Percentiles rank a stretch among this genome's conserved stretches.
Evolutionary conservation across 2,888 invertebrate species (phyloP).

Genomic region (Stegophylla sp.): DNA sequence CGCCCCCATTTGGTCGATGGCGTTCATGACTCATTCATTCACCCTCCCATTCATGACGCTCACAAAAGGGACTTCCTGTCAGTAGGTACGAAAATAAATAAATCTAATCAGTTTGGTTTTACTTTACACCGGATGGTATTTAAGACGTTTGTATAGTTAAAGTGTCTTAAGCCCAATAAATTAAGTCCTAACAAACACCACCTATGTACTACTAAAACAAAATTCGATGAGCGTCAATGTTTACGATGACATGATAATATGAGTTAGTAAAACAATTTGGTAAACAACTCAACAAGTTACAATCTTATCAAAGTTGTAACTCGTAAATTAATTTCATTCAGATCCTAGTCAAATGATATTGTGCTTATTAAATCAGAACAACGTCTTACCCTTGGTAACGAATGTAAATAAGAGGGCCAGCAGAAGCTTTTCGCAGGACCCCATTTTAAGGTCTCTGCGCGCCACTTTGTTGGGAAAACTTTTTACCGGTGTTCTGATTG

Average conservation of each 20-base stretch:
- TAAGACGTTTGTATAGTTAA: neutral
- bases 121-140: neutral
- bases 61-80: slow-evolving; percentile 49
- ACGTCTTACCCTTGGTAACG: slow-evolving; percentile 32
- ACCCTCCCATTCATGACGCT: slow-evolving; percentile 34
- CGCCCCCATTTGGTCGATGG: slow-evolving; percentile 49
- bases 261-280: no score
- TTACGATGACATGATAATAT: no score
- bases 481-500: neutral
- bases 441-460: slow-evolving; percentile 40
- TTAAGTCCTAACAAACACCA: no score
- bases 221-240: no score
- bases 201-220: no score
- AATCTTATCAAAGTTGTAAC: no score
- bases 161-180: no score
- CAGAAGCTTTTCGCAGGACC: slow-evolving; percentile 46
- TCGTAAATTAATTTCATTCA: no score
- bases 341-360: no score
- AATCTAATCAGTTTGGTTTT: slow-evolving; percentile 8
- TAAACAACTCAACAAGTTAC: no score
- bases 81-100: neutral
- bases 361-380: neutral
- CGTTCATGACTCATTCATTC: slow-evolving; percentile 50
- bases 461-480: slow-evolving; percentile 1
- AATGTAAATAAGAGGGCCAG: slow-evolving; percentile 35